Percentiles rank a stretch among this genome's conserved stretches.
Conservation (phyloP, 2,797 vertebrate species). For the Trematomus bernacchii region DNA sequence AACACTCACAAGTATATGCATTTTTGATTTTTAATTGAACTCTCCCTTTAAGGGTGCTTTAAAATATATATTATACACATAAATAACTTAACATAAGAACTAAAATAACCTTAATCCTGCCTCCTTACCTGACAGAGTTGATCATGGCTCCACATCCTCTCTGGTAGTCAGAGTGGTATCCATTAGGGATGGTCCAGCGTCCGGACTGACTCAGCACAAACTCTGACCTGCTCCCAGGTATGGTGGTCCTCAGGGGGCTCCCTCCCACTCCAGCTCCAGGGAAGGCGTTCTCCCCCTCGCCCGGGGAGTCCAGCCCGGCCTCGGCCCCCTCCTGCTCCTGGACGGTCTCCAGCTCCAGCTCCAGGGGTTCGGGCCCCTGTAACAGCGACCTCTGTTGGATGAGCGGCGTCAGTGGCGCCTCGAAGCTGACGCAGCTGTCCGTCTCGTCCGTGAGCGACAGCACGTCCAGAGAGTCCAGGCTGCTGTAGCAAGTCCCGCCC, state of each 20-base stretch:
- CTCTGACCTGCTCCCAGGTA: constrained; percentile 95
- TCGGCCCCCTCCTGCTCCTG: constrained; percentile 86
- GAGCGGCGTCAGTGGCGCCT: constrained; percentile 94
- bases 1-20: no score
- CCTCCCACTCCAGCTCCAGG: constrained; percentile 74
- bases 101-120: not conserved
- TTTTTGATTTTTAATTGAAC: no score
- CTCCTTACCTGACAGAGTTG: constrained; percentile 91
- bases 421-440: constrained; percentile 97
- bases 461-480: constrained; percentile 95
- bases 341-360: constrained; percentile 87
- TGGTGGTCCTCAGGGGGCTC: constrained; percentile 92
- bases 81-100: not conserved
- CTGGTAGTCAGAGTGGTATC: constrained; percentile 88
- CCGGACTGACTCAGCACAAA: constrained; percentile 92
- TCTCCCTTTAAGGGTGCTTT: not conserved
- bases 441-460: constrained; percentile 96
- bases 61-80: no score
- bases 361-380: constrained; percentile 90
- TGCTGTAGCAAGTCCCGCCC: constrained; percentile 95
- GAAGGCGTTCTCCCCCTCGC: constrained; percentile 75
- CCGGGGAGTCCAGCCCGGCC: constrained; percentile 75
- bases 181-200: constrained; percentile 90
- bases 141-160: constrained; percentile 85
- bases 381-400: constrained; percentile 94